Evolutionary conservation across 2,888 invertebrate species (phyloP).

Genomic region (Andricus curvator): DNA sequence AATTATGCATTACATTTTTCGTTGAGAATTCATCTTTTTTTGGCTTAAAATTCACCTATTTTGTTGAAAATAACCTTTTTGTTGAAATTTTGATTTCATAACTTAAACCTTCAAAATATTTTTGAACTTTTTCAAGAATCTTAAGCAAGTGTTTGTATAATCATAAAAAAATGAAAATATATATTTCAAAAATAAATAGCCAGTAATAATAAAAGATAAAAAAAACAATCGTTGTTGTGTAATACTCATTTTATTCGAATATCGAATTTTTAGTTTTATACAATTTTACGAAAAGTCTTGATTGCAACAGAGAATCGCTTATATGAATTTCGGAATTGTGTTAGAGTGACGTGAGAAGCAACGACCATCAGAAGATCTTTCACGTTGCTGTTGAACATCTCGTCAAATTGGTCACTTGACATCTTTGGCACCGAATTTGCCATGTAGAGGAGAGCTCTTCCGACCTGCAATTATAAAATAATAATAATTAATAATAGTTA

Average conservation of each 20-base stretch:
- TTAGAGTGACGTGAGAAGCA: slow-evolving; percentile 87
- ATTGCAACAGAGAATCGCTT: not conserved
- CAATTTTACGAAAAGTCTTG: slow-evolving; percentile 6
- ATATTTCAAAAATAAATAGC: no score
- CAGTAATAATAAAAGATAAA: no score
- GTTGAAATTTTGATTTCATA: no score
- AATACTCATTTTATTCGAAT: slow-evolving; percentile 21
- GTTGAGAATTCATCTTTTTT: no score
- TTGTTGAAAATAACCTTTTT: no score
- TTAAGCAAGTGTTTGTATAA: no score
- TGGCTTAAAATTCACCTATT: no score
- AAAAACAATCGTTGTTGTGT: not conserved
- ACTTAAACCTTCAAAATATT: no score
- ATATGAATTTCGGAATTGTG: slow-evolving; percentile 18
- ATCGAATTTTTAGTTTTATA: slow-evolving; percentile 19
- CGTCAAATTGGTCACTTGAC: slow-evolving; percentile 92
- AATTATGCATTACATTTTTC: no score
- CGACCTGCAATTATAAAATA: slow-evolving; percentile 79
- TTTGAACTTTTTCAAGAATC: no score
- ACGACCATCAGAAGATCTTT: slow-evolving; percentile 99
- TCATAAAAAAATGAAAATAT: no score
- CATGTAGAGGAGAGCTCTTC: slow-evolving; percentile 93
- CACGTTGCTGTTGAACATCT: slow-evolving; percentile 97
- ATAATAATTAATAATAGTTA: not conserved
- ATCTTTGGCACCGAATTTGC: slow-evolving; percentile 96